These are phyloP conservation scores for Euwallacea fornicatus DNA, from an alignment of 1,140 invertebrate species.

Conservation along the genomic window DNA sequence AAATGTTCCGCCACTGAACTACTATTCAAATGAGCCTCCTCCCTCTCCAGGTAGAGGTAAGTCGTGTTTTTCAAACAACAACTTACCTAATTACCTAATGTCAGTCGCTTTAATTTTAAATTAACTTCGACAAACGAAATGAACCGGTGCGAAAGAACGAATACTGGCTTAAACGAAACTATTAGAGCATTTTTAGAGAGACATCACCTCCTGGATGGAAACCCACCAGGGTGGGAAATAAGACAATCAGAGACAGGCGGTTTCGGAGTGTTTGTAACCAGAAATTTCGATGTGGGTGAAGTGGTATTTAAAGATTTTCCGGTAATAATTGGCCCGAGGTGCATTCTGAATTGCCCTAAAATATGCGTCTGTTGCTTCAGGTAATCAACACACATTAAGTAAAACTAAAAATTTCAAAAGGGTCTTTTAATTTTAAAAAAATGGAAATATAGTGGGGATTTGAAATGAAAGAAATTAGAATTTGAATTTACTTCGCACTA, in stretches of 20 bases:
- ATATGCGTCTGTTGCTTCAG: constrained; percentile 63
- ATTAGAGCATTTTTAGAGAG: constrained; percentile 38
- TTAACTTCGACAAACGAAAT: constrained; percentile 2
- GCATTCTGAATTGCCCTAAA: constrained; percentile 52
- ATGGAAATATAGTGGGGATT: too few relatives aligned
- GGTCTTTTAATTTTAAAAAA: too few relatives aligned
- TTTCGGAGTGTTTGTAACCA: constrained; percentile 65
- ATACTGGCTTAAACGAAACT: constrained; percentile 20
- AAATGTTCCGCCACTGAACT: too few relatives aligned
- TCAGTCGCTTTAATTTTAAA: too few relatives aligned
- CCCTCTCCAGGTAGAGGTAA: too few relatives aligned
- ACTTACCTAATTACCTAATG: too few relatives aligned
- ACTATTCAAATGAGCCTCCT: too few relatives aligned
- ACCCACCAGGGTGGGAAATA: constrained; percentile 41
- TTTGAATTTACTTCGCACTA: neutral
- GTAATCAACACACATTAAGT: constrained; percentile 38
- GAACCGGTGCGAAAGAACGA: constrained; percentile 20
- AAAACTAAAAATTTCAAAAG: too few relatives aligned
- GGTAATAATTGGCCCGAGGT: constrained; percentile 65
- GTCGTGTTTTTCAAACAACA: too few relatives aligned
- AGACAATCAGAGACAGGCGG: constrained; percentile 52
- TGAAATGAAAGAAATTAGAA: too few relatives aligned
- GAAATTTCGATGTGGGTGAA: constrained; percentile 65
- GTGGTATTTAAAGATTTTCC: constrained; percentile 69
- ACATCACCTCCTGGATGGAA: constrained; percentile 16